Percentiles rank a stretch among this genome's conserved stretches.
These are phyloP conservation scores for Cephalotes varians DNA, from an alignment of 2,888 invertebrate species.

Conservation along the genomic window DNA sequence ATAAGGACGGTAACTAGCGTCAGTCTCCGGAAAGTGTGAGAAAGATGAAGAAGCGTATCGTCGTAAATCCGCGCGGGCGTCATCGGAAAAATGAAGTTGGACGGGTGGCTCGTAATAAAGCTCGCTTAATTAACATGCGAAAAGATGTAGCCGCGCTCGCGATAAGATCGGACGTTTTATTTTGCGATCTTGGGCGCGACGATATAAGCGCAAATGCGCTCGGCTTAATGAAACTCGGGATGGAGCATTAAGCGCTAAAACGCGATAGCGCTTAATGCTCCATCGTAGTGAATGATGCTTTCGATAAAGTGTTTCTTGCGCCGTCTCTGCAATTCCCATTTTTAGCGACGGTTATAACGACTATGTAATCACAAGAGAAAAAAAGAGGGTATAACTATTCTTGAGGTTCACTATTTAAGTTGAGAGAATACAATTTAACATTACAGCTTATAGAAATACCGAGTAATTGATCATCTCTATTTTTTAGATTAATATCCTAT, in stretches of 20 bases:
- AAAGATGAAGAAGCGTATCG: slow-evolving; percentile 13
- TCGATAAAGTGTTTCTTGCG: slow-evolving; percentile 52
- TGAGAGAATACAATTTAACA: neutral
- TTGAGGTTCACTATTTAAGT: neutral
- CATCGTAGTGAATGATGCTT: slow-evolving; percentile 43
- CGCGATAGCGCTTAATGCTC: slow-evolving; percentile 48
- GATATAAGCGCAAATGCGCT: slow-evolving; percentile 36
- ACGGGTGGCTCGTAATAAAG: slow-evolving; percentile 41
- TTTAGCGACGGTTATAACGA: slow-evolving; percentile 38
- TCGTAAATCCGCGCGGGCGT: slow-evolving; percentile 43
- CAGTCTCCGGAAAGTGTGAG: neutral
- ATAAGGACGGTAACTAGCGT: slow-evolving; percentile 5
- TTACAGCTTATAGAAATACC: neutral
- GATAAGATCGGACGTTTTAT: slow-evolving; percentile 47
- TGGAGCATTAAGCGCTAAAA: slow-evolving; percentile 43
- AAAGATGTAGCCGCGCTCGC: slow-evolving; percentile 43
- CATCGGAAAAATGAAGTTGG: slow-evolving; percentile 41
- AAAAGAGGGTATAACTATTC: neutral
- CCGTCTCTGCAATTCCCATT: slow-evolving; percentile 38
- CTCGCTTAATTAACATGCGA: slow-evolving; percentile 53
- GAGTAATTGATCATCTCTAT: neutral
- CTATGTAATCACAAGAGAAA: neutral
- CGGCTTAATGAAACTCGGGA: slow-evolving; percentile 47
- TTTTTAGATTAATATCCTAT: neutral
- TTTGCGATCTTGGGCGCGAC: slow-evolving; percentile 37